These are phyloP conservation scores for Anas platyrhynchos DNA, from an alignment of 2,113 vertebrate genomes.

Conservation along the genomic window DNA sequence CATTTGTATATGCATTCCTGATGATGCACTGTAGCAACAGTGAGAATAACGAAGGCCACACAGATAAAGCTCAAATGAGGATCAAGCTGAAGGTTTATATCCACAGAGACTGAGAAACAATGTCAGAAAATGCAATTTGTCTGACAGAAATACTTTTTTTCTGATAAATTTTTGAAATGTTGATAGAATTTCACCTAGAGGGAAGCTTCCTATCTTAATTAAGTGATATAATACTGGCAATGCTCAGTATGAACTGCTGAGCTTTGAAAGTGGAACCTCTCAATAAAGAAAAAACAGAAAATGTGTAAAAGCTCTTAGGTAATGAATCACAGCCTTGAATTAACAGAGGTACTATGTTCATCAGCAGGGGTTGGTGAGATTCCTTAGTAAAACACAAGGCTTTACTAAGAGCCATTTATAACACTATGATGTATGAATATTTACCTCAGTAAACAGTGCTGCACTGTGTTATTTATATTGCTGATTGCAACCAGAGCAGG, in stretches of 20 bases:
- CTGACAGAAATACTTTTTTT: neutral
- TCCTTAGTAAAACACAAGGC: neutral
- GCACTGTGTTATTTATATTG: neutral
- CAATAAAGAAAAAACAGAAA: neutral
- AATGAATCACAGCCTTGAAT: neutral
- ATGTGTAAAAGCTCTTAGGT: neutral
- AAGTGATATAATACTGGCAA: neutral
- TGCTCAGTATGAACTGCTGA: neutral
- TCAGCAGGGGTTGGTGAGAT: neutral
- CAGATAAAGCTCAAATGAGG: neutral
- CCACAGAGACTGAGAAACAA: neutral
- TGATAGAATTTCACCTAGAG: neutral
- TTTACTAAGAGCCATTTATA: too few relatives aligned
- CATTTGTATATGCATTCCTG: neutral
- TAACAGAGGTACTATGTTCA: neutral
- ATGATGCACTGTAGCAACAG: fast-evolving
- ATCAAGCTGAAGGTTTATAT: neutral
- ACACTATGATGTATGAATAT: neutral
- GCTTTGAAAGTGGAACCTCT: neutral
- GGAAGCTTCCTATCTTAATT: neutral
- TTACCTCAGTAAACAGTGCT: neutral
- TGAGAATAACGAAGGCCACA: neutral
- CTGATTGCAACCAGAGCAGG: neutral
- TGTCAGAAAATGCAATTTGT: neutral
- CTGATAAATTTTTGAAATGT: neutral